Percentiles rank a stretch among this genome's conserved stretches.
phyloP scores from a whole-genome alignment of 2,888 invertebrate species.

The Rhamphomyia laevipes region DNA sequence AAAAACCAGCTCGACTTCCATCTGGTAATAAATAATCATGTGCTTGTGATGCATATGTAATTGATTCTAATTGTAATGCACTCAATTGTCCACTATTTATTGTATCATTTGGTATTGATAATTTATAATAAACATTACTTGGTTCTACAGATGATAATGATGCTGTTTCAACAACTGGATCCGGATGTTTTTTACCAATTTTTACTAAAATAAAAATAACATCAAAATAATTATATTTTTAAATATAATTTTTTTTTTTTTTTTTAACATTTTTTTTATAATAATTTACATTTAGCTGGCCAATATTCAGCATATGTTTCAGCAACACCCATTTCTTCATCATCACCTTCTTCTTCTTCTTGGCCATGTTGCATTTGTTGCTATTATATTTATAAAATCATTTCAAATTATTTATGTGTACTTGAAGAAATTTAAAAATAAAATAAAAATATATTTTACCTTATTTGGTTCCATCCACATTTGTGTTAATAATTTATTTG shows the following conservation, averaged over 20 bases:
- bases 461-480: constrained; percentile 48
- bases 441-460: constrained; percentile 18
- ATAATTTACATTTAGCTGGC: constrained; percentile 76
- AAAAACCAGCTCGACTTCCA: constrained; percentile 85
- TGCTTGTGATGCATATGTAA: constrained; percentile 94
- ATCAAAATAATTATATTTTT: background rate
- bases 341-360: constrained; percentile 76
- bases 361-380: constrained; percentile 14
- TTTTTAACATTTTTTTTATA: no score
- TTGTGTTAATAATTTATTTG: constrained; percentile 46
- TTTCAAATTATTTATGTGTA: constrained; percentile 4
- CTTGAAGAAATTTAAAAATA: constrained; percentile 6
- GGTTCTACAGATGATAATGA: constrained; percentile 93
- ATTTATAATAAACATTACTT: constrained; percentile 78
- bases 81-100: constrained; percentile 80
- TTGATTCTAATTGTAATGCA: constrained; percentile 92
- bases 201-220: constrained; percentile 50
- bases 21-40: constrained; percentile 85
- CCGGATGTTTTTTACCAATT: constrained; percentile 92
- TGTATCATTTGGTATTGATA: constrained; percentile 72
- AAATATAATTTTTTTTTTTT: background rate
- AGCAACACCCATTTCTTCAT: constrained; percentile 94
- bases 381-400: background rate
- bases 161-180: constrained; percentile 97
- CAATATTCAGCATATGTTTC: constrained; percentile 98